Evolutionary conservation across 2,113 vertebrate genomes (phyloP).

Genomic region (Plestiodon gilberti): DNA sequence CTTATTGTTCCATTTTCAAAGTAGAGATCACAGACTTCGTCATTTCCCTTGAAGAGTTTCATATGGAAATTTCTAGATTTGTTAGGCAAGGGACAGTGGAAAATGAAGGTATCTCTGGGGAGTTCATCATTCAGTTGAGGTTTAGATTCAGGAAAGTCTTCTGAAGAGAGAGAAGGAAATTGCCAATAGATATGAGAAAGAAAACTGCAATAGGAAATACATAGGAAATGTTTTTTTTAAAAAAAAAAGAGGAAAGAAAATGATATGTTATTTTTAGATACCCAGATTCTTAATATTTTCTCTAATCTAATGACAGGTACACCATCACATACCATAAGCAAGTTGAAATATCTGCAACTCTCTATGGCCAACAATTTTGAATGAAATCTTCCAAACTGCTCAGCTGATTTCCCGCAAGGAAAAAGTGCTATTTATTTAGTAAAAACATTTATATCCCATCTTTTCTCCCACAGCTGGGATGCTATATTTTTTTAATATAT

Average conservation of each 20-base stretch:
- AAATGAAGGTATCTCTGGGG: slow-evolving; percentile 65
- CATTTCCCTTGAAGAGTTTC: slow-evolving; percentile 67
- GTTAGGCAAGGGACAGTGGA: slow-evolving; percentile 68
- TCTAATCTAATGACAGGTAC: not conserved
- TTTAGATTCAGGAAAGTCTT: slow-evolving; percentile 42
- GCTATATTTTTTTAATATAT: no score
- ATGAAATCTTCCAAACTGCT: not conserved
- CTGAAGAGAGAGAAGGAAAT: slow-evolving; percentile 64
- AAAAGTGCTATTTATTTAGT: not conserved
- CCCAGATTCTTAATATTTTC: not conserved
- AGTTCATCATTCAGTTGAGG: slow-evolving; percentile 57
- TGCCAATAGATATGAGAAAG: slow-evolving; percentile 1
- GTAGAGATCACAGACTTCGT: slow-evolving; percentile 70
- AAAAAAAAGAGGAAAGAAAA: not conserved
- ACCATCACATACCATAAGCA: not conserved
- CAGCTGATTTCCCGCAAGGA: not conserved
- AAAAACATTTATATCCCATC: no score
- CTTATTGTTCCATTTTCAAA: not conserved
- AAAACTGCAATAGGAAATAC: not conserved
- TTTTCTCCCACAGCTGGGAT: no score
- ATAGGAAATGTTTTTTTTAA: not conserved
- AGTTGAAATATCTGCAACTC: not conserved
- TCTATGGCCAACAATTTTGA: not conserved
- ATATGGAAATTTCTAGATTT: slow-evolving; percentile 72
- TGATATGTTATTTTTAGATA: not conserved